phyloP scores from a whole-genome alignment of 2,113 vertebrate genomes.

The Nothobranchius kuhntae region DNA sequence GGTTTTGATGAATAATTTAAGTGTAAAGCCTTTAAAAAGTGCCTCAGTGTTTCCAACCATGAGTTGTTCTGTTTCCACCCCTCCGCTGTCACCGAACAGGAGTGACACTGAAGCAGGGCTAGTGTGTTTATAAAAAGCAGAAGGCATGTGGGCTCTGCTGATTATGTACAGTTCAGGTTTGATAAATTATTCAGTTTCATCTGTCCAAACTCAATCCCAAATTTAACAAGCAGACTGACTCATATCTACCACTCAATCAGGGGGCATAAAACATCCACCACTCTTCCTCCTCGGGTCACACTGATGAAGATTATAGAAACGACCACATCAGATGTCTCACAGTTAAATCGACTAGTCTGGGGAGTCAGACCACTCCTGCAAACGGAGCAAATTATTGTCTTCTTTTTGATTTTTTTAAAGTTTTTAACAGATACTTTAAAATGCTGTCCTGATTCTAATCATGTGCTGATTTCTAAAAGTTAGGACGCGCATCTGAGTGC shows the following conservation, averaged over 20 bases:
- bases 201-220: constrained; percentile 45
- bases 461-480: not conserved
- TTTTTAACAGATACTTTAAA: not conserved
- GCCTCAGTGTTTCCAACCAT: no score
- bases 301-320: not conserved
- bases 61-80: no score
- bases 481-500: not conserved
- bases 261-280: constrained; percentile 15
- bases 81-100: no score
- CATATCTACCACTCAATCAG: constrained; percentile 55
- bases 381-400: no score
- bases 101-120: no score
- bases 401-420: not conserved
- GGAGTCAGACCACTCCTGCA: not conserved
- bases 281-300: not conserved
- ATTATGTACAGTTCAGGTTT: constrained; percentile 35
- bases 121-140: not conserved
- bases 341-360: not conserved
- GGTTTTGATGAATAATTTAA: no score
- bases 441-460: not conserved
- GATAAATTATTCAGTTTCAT: constrained; percentile 64
- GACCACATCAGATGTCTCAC: not conserved
- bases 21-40: no score
- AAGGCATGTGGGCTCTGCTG: not conserved
- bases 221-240: constrained; percentile 56